Conservation (phyloP, 2,113 vertebrate genomes). For the Menura novaehollandiae region DNA sequence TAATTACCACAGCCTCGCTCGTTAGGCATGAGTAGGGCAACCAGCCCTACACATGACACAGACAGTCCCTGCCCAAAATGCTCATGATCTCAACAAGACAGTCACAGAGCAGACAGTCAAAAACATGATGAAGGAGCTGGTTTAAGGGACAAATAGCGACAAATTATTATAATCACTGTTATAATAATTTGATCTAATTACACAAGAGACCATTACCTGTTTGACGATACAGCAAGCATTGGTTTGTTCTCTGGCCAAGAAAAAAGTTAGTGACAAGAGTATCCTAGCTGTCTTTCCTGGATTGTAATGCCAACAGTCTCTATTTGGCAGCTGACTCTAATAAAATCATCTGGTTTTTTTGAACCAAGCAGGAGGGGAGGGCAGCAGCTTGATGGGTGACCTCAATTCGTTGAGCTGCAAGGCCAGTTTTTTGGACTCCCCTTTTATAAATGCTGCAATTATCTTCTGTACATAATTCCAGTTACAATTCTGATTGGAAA, state of each 20-base stretch:
- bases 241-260: constrained; percentile 37
- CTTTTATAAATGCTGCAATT: constrained; percentile 54
- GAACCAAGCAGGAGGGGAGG: background rate
- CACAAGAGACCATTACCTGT: constrained; percentile 40
- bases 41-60: background rate
- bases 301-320: background rate
- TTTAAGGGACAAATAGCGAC: background rate
- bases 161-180: constrained; percentile 50
- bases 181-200: constrained; percentile 22
- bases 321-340: background rate
- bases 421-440: constrained; percentile 22
- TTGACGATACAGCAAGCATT: constrained; percentile 52
- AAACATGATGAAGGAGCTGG: background rate
- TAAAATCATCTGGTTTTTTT: constrained; percentile 33
- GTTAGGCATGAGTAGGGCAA: background rate
- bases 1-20: background rate
- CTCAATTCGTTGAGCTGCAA: constrained; percentile 31
- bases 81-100: constrained; percentile 26
- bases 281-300: constrained; percentile 33
- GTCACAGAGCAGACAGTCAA: constrained; percentile 31
- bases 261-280: background rate
- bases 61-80: background rate
- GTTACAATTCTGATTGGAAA: constrained; percentile 70
- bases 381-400: constrained; percentile 45
- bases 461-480: constrained; percentile 62